Base-by-base conservation (phyloP, 1,140 invertebrate genomes). In the Polyergus mexicanus region DNA sequence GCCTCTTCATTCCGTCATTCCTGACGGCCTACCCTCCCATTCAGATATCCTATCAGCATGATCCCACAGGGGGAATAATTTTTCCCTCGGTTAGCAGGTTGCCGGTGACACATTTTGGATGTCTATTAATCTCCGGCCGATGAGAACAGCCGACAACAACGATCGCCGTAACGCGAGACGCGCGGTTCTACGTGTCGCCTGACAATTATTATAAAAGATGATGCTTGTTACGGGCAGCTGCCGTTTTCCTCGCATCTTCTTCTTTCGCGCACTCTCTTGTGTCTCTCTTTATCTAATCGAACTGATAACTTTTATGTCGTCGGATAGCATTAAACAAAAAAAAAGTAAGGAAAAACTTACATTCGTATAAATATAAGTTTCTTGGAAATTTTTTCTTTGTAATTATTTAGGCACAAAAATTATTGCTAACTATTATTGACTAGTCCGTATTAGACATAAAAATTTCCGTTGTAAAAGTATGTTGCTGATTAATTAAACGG, bases 171-270 rank as follows among this genome's bases (percentile, higher is more conserved):
- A 80, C 77, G 65, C 41, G 77, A 80, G 16, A 84, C 80, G 56
- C 38, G 28, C 75, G 38, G 58, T 38, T 84, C 69, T 63, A 60
- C 69, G 54, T 74, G 68, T 74, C 62, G 63, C 63, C 87, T 91
- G 90, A 90, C 90, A 89, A 91, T 91, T 91, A 88, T 92, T 86
- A 81, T 81, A 76, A 90, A 92, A 91, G 89, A 92, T 91, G 86
- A 77, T 58, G 76, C 56, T 91, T 86, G 85, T 85, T 88, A 87
- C 85, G 62, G 60, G 38, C 63, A 60, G 69, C 16, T 28, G 22
- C 25, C 54, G 63, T 19, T 69, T 56, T 28, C 66, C 19, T 78
- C 58, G 47, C 25, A 28, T 77, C 38, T 51, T 68, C 69, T n/a
- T 13, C 35, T 47, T 47, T 74, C 16, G 10, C 35, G 63, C 62